Conservation (phyloP, 2,888 invertebrate species). For the Thalpophila matura region DNA sequence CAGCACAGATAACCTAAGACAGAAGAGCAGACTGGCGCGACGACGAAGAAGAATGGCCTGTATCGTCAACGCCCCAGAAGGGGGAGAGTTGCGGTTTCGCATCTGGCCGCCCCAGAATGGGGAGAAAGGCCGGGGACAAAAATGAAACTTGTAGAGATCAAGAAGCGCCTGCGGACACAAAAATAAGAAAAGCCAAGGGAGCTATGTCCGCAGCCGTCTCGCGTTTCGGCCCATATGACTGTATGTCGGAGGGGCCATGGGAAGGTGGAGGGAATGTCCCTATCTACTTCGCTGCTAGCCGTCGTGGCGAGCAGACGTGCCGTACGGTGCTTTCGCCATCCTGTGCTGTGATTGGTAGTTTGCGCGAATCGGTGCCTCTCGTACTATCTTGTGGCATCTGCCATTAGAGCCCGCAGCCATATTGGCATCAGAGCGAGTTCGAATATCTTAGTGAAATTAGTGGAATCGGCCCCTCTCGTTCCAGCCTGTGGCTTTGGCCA, state of each 20-base stretch:
- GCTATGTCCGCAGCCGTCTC: conserved; percentile 8
- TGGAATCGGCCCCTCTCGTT: too few relatives aligned
- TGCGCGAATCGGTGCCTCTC: too few relatives aligned
- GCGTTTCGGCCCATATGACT: conserved; percentile 16
- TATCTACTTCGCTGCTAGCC: too few relatives aligned
- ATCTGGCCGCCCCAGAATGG: background rate
- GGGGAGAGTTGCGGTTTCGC: background rate
- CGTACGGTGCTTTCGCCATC: too few relatives aligned
- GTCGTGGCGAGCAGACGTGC: too few relatives aligned
- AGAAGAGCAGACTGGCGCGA: background rate
- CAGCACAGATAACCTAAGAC: background rate
- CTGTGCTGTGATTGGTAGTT: too few relatives aligned
- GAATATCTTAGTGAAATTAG: too few relatives aligned
- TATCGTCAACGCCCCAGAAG: background rate
- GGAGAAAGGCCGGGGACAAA: background rate
- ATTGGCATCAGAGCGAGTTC: too few relatives aligned
- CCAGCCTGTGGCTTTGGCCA: too few relatives aligned
- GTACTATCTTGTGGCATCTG: too few relatives aligned
- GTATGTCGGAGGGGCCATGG: conserved; percentile 2
- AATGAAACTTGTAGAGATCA: background rate
- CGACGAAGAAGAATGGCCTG: background rate
- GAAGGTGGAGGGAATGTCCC: conserved; percentile 15
- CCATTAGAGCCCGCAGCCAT: too few relatives aligned
- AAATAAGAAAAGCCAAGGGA: background rate
- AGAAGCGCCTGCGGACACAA: background rate